Conservation (phyloP, 2,888 invertebrate genomes). For the Panzeria rudis region DNA sequence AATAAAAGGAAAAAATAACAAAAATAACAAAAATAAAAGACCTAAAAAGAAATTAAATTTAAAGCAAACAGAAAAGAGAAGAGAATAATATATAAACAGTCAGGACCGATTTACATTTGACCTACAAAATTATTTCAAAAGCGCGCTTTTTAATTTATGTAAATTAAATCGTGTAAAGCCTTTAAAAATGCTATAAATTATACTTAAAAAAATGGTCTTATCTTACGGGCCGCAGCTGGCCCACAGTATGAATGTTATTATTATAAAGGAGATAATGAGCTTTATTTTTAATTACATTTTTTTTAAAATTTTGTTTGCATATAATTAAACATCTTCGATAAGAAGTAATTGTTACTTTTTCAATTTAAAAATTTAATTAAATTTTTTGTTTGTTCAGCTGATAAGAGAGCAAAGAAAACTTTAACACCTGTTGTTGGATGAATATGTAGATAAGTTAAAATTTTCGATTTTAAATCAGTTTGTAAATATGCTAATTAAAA, state of each 20-base stretch:
- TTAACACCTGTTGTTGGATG: too few relatives aligned
- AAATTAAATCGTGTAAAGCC: not conserved
- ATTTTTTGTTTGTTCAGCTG: too few relatives aligned
- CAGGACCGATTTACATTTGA: conserved; percentile 33
- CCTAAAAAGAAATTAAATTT: conserved; percentile 10
- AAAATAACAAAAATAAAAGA: not conserved
- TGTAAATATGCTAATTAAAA: too few relatives aligned
- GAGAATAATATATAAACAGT: conserved; percentile 12
- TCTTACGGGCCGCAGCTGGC: too few relatives aligned
- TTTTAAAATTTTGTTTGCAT: not conserved
- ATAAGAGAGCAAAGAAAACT: too few relatives aligned
- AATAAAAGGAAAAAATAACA: conserved; percentile 6
- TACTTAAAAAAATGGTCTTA: too few relatives aligned
- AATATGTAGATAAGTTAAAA: too few relatives aligned
- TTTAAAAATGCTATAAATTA: not conserved
- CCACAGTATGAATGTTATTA: too few relatives aligned
- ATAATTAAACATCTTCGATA: too few relatives aligned
- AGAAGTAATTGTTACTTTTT: too few relatives aligned
- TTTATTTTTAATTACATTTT: not conserved
- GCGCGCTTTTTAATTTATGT: not conserved
- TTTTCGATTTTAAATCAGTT: too few relatives aligned
- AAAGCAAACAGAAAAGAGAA: not conserved
- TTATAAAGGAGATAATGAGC: not conserved
- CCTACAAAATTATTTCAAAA: conserved; percentile 2
- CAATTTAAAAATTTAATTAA: too few relatives aligned